phyloP scores from a whole-genome alignment of 2,113 vertebrate species.

The Callopanchax toddi region DNA sequence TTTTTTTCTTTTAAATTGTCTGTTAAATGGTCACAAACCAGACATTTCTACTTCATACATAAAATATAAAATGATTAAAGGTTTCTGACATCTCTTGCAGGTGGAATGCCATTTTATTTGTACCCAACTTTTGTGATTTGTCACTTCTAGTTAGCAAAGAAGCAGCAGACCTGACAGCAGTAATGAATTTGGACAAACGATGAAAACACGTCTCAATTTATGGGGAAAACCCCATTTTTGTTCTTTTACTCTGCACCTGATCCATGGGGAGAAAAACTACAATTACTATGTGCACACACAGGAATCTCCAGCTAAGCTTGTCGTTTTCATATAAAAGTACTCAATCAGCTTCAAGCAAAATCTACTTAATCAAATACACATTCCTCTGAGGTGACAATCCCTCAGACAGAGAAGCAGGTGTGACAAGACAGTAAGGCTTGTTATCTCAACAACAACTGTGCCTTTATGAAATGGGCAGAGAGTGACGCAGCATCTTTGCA shows the following conservation, averaged over 20 bases:
- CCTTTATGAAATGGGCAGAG: conserved; percentile 43
- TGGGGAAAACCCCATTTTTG: not conserved
- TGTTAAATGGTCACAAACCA: too few species aligned
- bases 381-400: not conserved
- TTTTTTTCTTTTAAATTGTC: too few species aligned
- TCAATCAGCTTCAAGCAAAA: not conserved
- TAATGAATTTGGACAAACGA: conserved; percentile 16
- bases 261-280: not conserved
- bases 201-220: conserved; percentile 7
- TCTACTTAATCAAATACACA: not conserved
- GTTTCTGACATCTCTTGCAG: not conserved
- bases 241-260: conserved; percentile 21
- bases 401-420: conserved; percentile 6
- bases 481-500: conserved; percentile 78
- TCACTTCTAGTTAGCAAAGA: conserved; percentile 12
- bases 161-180: conserved; percentile 6
- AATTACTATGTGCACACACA: not conserved
- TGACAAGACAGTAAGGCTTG: not conserved
- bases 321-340: conserved; percentile 12
- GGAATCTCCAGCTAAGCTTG: not conserved
- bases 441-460: conserved; percentile 20
- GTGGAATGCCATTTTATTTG: not conserved
- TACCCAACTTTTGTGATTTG: conserved; percentile 7
- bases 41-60: not conserved
- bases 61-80: not conserved